phyloP scores from a whole-genome alignment of 2,797 vertebrate genomes.

The Tangara arthus region DNA sequence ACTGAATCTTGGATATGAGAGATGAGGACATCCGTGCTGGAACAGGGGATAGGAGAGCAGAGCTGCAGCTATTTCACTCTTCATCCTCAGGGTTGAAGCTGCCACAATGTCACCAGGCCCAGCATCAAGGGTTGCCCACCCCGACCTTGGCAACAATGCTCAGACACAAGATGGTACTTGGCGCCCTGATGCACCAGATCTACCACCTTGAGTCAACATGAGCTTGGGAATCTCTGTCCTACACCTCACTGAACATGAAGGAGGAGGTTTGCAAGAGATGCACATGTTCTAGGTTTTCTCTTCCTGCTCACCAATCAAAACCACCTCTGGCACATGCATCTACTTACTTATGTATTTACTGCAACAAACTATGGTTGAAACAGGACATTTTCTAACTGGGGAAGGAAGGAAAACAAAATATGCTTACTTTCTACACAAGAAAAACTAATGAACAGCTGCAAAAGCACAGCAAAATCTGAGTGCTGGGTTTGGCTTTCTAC shows the following conservation, averaged over 20 bases:
- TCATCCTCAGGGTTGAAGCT: not conserved
- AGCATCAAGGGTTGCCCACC: not conserved
- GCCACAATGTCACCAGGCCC: too few species aligned
- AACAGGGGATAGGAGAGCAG: not conserved
- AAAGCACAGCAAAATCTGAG: constrained; percentile 44
- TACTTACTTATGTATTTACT: not conserved
- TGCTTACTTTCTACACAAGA: not conserved
- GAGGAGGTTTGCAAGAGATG: not conserved
- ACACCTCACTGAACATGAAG: not conserved
- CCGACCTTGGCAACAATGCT: not conserved
- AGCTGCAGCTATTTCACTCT: not conserved
- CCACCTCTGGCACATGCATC: not conserved
- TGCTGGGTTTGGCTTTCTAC: not conserved
- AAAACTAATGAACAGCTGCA: constrained; percentile 43
- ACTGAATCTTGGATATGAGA: not conserved
- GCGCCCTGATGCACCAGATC: not conserved
- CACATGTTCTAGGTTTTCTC: not conserved
- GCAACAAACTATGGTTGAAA: not conserved
- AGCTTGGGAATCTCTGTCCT: not conserved
- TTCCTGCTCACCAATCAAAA: not conserved
- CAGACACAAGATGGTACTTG: not conserved
- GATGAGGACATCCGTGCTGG: not conserved
- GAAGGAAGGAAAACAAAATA: not conserved
- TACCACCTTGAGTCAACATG: not conserved
- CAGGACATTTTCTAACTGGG: not conserved